Conservation (phyloP, 2,797 vertebrate species). For the Anolis apletophallus region DNA sequence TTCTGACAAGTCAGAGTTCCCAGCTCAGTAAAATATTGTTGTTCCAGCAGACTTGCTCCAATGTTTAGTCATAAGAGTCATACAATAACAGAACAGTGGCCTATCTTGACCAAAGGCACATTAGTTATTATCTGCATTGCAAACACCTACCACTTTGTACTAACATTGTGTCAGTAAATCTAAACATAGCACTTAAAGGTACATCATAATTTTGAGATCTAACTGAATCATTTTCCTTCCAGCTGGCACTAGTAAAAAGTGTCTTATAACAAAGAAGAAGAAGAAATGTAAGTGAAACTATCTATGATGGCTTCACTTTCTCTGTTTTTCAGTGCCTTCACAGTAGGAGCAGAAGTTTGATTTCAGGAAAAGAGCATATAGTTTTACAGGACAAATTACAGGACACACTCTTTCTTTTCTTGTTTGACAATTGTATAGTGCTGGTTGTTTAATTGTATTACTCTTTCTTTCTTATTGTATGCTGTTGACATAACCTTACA, state of each 20-base stretch:
- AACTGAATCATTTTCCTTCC: conserved; percentile 78
- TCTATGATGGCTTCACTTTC: conserved; percentile 58
- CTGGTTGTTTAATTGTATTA: too few relatives aligned
- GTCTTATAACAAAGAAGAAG: conserved; percentile 73
- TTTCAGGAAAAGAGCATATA: conserved; percentile 78
- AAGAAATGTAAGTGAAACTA: conserved; percentile 78
- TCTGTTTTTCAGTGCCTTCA: conserved; percentile 43
- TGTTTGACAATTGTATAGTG: too few relatives aligned
- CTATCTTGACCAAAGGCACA: conserved; percentile 85
- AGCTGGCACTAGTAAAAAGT: conserved; percentile 80
- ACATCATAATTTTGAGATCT: conserved; percentile 87
- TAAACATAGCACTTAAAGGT: conserved; percentile 93
- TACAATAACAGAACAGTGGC: conserved; percentile 85
- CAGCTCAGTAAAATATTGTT: conserved; percentile 89
- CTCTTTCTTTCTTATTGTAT: conserved; percentile 5
- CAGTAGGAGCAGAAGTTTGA: conserved; percentile 77
- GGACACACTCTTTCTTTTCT: conserved; percentile 70
- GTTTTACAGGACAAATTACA: conserved; percentile 83
- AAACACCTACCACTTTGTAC: conserved; percentile 93
- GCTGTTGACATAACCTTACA: conserved; percentile 23
- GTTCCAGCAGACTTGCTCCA: conserved; percentile 83
- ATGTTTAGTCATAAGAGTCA: conserved; percentile 89
- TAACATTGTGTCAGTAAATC: conserved; percentile 92
- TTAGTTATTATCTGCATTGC: conserved; percentile 93
- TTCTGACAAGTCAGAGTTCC: conserved; percentile 80